Percentiles rank a stretch among this genome's conserved stretches.
These are phyloP conservation scores for Typhlomys cinereus DNA, from an alignment of 2,113 vertebrate species.

Conservation along the genomic window DNA sequence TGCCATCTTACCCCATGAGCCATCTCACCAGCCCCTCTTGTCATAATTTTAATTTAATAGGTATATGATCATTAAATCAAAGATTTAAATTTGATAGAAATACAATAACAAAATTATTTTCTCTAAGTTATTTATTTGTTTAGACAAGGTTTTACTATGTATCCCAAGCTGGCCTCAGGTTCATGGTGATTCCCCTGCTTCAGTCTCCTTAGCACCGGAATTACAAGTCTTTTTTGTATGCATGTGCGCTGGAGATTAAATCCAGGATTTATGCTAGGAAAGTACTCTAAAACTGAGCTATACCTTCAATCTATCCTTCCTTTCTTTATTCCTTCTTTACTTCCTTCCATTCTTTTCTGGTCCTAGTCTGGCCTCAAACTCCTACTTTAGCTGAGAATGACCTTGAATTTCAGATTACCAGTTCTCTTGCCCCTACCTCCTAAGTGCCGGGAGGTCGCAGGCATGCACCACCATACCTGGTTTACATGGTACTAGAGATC, in stretches of 20 bases:
- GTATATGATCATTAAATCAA: not conserved
- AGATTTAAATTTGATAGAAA: conserved; percentile 50
- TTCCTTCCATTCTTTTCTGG: too few species aligned
- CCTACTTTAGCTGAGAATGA: not conserved
- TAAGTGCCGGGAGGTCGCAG: not conserved
- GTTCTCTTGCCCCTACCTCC: not conserved
- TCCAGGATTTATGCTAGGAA: not conserved
- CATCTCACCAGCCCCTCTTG: too few species aligned
- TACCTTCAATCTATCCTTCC: too few species aligned
- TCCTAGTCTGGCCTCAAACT: not conserved
- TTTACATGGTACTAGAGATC: not conserved
- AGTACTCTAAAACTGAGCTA: not conserved
- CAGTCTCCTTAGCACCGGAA: not conserved
- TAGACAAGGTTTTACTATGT: not conserved
- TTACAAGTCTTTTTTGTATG: too few species aligned
- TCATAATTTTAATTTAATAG: not conserved
- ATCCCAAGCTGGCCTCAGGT: not conserved
- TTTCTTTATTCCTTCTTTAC: too few species aligned
- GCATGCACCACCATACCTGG: not conserved
- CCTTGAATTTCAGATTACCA: not conserved
- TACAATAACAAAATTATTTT: conserved; percentile 33
- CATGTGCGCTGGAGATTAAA: not conserved
- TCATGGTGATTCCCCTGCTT: not conserved
- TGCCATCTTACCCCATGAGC: too few species aligned
- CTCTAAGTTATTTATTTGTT: not conserved